Evolutionary conservation across 2,888 invertebrate genomes (phyloP).

Genomic region (Sinodicranocentrus sp.): DNA sequence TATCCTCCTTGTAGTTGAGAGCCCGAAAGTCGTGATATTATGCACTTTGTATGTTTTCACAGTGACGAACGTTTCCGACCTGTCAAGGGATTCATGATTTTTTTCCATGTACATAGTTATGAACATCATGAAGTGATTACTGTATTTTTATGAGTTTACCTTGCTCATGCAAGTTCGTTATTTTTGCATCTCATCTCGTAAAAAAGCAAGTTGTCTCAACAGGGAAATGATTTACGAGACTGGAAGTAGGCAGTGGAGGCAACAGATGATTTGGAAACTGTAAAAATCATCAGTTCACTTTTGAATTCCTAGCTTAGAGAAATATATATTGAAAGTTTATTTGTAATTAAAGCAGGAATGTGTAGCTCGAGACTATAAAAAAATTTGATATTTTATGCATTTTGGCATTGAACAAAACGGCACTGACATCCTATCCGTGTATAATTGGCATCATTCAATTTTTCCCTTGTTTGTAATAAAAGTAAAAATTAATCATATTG

Average conservation of each 20-base stretch:
- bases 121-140: constrained; percentile 53
- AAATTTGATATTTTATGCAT: too few relatives aligned
- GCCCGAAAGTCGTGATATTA: constrained; percentile 55
- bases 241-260: constrained; percentile 34
- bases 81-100: constrained; percentile 58
- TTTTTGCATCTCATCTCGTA: constrained; percentile 52
- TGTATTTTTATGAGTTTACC: constrained; percentile 53
- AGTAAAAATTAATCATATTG: too few relatives aligned
- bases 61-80: constrained; percentile 66
- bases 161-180: constrained; percentile 63
- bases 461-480: too few relatives aligned
- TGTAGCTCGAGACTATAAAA: too few relatives aligned
- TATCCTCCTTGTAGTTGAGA: constrained; percentile 40
- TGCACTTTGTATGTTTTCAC: constrained; percentile 32
- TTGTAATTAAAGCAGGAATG: too few relatives aligned
- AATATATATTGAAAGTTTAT: too few relatives aligned
- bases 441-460: too few relatives aligned
- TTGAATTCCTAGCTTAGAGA: neutral
- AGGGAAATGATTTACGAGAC: constrained; percentile 60
- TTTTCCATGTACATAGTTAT: constrained; percentile 45
- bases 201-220: constrained; percentile 45
- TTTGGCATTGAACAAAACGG: too few relatives aligned
- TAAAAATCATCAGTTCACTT: constrained; percentile 22
- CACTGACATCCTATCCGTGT: too few relatives aligned
- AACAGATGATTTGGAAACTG: constrained; percentile 47